Base-by-base conservation (phyloP, 2,113 vertebrate genomes). In the Anolis sagrei region DNA sequence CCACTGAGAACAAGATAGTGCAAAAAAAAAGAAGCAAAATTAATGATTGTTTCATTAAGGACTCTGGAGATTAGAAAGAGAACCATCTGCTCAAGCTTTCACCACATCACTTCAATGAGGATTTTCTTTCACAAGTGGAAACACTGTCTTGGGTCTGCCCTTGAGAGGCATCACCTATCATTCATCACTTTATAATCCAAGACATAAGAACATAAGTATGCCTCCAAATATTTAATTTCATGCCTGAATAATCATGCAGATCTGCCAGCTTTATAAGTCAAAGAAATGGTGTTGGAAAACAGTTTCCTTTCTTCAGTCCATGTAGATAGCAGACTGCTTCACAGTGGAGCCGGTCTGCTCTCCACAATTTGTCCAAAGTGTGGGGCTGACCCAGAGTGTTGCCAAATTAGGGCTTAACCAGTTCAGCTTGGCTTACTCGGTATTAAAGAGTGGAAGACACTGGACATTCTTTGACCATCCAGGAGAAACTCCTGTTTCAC, bases 181-280 rank as follows among this genome's bases (percentile, higher is more conserved):
- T 68, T 84, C 75, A 51, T 84, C 83, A 84, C 74, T 18, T 77
- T 68, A 76, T 73, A 79, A 62, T 86, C 29, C 68, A 79, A 79
- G 68, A 72, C 34, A 62, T 8, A 79, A 49, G 4, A 61, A 34
- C 27, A 73, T 62, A 62, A 73, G 29, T 32, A 64, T 49, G 32
- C 21, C 62, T 54, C 23, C 51, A 86, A 13, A 44, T 62, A 49
- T 80, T 86, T 86, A 74, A 73, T 86, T 86, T 86, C 36, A 79
- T 49, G 76, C 77, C 51, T 64, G 77, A 86, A 86, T 79, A 73
- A 73, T 19, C 68, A 62, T 79, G 69, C 51, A 86, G 19, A 64
- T 86, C 21, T 86, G 34, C 76, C 51, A 73, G 18, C 21, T n/a
- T 51, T 58, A 32, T 79, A 10, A 51, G 16, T 13, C 5, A 14